Base-by-base conservation (phyloP, 2,888 invertebrate genomes). In the Drosophila mercatorum region DNA sequence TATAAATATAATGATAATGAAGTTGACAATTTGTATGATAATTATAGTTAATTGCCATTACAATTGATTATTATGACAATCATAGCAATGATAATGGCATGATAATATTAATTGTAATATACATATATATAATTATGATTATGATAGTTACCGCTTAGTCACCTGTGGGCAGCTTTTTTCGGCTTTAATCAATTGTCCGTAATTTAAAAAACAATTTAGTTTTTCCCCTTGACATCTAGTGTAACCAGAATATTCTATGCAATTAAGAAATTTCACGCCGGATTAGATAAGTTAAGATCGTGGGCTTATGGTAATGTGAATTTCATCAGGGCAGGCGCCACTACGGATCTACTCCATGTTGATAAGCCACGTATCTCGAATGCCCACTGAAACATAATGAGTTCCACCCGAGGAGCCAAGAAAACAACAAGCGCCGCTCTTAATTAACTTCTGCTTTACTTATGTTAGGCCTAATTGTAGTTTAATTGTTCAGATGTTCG, bases 401-500 rank as follows among this genome's bases (percentile, higher is more conserved):
- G 17, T 2, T 47, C 8, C 28, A 2, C n/a, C 28, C 1, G 6
- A 11, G 11, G 6, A 22, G 44, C 17, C 1, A 2, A 11, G 3
- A 38, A 7, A 26, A 40, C 40, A 22, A 11, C 22, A 14, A 10
- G 36, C 36, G 52, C 7, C 52, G 26, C 8, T 49, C 28, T 43
- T 38, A 68, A 22, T 57, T 57, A 58, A 12, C 44, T 31, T 51
- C 38, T 40, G 38, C 38, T 51, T 43, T 49, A 47, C 34, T 61
- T 46, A 55, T 53, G 28, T 28, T 41, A 34, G 12, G 10, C 31
- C 52, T 75, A 75, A 51, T 68, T 59, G 41, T 11, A 8, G 26
- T 49, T 59, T n/a, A 31, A 8, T 26, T 59, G 34, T 11, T 75
- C 26, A 89, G 36, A 89, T 80, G 47, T 75, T 71, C 17, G 81